These are phyloP conservation scores for Drosophila atripex DNA, from an alignment of 2,888 invertebrate genomes.

Conservation along the genomic window DNA sequence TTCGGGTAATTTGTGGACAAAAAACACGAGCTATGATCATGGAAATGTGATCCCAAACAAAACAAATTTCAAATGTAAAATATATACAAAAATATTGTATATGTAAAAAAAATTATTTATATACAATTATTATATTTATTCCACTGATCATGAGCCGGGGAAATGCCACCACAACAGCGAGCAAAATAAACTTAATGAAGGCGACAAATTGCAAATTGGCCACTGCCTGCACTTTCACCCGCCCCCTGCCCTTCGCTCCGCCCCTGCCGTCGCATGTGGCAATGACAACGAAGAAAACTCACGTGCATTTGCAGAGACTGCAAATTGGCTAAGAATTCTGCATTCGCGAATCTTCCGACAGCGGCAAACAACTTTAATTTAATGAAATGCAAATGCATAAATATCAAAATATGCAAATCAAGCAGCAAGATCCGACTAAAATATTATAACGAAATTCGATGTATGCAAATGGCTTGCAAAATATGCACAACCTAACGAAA, in stretches of 20 bases:
- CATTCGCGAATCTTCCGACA: conserved; percentile 31
- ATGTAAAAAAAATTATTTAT: background rate
- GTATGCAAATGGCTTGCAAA: conserved; percentile 59
- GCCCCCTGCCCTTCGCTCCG: background rate
- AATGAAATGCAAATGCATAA: conserved; percentile 38
- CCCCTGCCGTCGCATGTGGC: background rate
- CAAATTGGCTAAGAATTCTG: conserved; percentile 10
- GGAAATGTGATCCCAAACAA: conserved; percentile 2
- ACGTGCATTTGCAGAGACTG: conserved; percentile 14
- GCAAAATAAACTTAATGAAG: conserved; percentile 34
- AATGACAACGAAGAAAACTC: conserved; percentile 21
- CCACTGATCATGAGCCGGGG: conserved; percentile 3
- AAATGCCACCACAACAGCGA: conserved; percentile 9
- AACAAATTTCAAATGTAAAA: background rate
- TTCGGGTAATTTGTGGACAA: too few species aligned
- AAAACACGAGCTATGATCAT: too few species aligned
- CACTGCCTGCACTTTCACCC: conserved; percentile 31
- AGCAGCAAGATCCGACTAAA: conserved; percentile 23
- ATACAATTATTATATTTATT: background rate
- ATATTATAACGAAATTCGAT: conserved; percentile 46
- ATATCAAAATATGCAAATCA: conserved; percentile 37
- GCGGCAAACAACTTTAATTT: conserved; percentile 44
- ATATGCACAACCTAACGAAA: conserved; percentile 28
- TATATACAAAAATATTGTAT: background rate
- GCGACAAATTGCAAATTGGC: conserved; percentile 46